Base-by-base conservation (phyloP, 2,797 vertebrate species). In the Sciaenops ocellatus region DNA sequence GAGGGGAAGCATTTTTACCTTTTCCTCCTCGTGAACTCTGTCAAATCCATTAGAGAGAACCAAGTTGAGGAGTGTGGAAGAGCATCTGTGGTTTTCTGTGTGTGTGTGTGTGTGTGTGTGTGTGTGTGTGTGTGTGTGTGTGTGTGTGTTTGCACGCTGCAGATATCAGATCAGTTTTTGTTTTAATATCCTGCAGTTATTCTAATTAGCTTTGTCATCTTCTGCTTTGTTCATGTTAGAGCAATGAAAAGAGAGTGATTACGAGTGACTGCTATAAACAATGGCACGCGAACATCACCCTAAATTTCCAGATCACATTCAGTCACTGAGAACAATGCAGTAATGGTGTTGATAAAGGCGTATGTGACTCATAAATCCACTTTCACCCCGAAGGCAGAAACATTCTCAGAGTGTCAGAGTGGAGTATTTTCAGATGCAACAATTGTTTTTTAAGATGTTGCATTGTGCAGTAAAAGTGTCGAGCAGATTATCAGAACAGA, bases 1-100 rank as follows among this genome's bases (percentile, higher is more conserved):
- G 38, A 24, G 54, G 38, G 41, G 13, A 56, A 30, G 60, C 22
- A 24, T 22, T 66, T 51, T 57, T 24, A 78, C 76, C 60, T 71
- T 78, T 42, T 70, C n/a, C 22, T 65, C 52, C 34, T 30, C 9
- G 1, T 62, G 57, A 46, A 52, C 38, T 47, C 48, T 63, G 75
- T 62, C 67, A 64, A 30, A 71, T 17, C 9, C 60, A 71, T 78
- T 70, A 56, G 9, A 42, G 18, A 11, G 48, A 47, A 15, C 0
- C 4, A 20, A 50, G 42, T 2, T 57, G 44, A 70, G 6, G 4
- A 1, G 17, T 9, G 30, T 64, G 66, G 16, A 54, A 10, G 16
- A 47, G 48, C 47, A 61, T 51, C 64, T 67, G 63, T 59, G 44
- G 17, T 44, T 10, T 6, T 50, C 11, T 59, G 16, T 48, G 71